Percentiles rank a stretch among this genome's conserved stretches.
Evolutionary conservation across 2,888 invertebrate genomes (phyloP).

Genomic region (Gisinianus flammeolus): DNA sequence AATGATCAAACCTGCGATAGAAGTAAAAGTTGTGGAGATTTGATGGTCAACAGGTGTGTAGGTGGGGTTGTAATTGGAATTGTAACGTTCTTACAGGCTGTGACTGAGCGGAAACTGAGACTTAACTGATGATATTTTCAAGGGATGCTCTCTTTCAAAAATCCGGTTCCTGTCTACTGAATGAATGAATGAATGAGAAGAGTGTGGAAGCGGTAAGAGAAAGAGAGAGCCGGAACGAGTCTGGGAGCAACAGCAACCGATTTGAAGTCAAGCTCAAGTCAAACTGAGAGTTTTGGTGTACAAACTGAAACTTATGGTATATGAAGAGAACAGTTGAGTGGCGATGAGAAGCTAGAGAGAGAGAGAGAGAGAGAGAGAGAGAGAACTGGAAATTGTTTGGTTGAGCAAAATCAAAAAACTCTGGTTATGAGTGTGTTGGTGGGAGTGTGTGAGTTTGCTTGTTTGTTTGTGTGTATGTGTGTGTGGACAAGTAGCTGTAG

Average conservation of each 20-base stretch:
- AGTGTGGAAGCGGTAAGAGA: not conserved
- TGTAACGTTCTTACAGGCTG: not conserved
- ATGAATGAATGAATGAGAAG: not conserved
- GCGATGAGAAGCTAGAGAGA: not conserved
- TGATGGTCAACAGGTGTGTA: constrained; percentile 25
- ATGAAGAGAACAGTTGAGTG: not conserved
- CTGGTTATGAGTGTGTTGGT: not conserved
- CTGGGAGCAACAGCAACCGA: not conserved
- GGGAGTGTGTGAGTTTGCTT: not conserved
- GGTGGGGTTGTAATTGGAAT: not conserved
- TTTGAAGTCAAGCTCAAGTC: not conserved
- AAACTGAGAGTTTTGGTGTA: not conserved
- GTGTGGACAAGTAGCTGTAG: not conserved
- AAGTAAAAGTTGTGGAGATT: not conserved
- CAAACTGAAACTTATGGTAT: not conserved
- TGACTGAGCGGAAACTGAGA: not conserved
- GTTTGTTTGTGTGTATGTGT: not conserved
- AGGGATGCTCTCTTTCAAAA: too few species aligned
- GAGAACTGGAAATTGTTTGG: not conserved
- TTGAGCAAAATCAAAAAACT: not conserved
- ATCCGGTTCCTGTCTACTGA: too few species aligned
- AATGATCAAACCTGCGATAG: too few species aligned
- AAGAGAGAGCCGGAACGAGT: not conserved
- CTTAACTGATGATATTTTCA: not conserved
- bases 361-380: not conserved